Evolutionary conservation across 2,113 vertebrate genomes (phyloP).

Genomic region (Mohoua ochrocephala): DNA sequence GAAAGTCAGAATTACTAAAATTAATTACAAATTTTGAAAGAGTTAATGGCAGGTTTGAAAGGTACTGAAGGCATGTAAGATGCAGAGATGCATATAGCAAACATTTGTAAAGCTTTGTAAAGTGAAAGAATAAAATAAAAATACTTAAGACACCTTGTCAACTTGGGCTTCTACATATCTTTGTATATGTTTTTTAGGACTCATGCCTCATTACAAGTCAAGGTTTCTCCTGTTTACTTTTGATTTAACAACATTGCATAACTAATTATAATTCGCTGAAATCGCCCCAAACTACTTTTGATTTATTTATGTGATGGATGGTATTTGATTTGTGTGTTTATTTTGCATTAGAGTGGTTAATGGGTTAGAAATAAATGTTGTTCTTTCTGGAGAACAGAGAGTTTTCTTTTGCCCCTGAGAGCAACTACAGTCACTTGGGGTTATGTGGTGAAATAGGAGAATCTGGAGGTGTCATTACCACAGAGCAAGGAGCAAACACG

Average conservation of each 20-base stretch:
- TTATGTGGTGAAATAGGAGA: neutral
- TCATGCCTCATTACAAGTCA: neutral
- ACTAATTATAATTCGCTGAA: neutral
- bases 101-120: neutral
- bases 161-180: neutral
- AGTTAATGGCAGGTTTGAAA: neutral
- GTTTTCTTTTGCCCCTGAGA: neutral
- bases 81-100: neutral
- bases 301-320: neutral
- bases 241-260: neutral
- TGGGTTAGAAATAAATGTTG: neutral
- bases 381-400: neutral
- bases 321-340: neutral
- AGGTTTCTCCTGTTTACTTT: neutral
- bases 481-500: neutral
- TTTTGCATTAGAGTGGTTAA: neutral
- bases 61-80: neutral
- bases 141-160: neutral
- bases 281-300: neutral
- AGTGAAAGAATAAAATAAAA: neutral
- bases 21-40: neutral
- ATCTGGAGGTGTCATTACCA: neutral
- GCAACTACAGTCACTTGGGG: fast-evolving
- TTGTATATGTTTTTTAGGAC: neutral
- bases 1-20: neutral